Percentiles rank a stretch among this genome's conserved stretches.
phyloP scores from a whole-genome alignment of 2,113 vertebrate genomes.

The Actenoides lindsayi region DNA sequence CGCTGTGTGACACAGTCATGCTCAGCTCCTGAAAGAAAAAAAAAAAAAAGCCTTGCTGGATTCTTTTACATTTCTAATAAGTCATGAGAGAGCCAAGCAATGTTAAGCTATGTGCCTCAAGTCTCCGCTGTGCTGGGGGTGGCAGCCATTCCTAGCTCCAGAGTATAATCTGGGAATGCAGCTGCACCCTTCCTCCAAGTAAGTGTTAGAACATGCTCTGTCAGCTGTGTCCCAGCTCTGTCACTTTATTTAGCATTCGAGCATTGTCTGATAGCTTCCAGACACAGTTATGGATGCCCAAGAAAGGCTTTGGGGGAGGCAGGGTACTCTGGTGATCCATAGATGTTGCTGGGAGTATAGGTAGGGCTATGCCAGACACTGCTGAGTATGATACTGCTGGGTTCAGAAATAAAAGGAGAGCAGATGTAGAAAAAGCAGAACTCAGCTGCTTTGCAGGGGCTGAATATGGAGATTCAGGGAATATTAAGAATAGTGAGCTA shows the following conservation, averaged over 20 bases:
- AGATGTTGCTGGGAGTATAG: neutral
- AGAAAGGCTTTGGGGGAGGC: neutral
- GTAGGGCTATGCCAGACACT: neutral
- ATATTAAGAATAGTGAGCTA: neutral
- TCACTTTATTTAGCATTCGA: slow-evolving; percentile 46
- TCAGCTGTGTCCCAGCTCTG: slow-evolving; percentile 80
- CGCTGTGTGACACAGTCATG: neutral
- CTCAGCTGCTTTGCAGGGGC: neutral
- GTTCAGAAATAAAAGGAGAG: neutral
- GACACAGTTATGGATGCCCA: neutral
- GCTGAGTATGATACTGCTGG: neutral
- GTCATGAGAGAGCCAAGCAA: neutral
- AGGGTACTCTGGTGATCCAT: neutral
- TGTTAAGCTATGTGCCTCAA: neutral
- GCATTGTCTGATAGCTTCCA: slow-evolving; percentile 7
- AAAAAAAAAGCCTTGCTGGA: neutral
- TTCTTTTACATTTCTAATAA: neutral
- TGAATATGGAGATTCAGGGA: neutral
- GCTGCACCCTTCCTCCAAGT: slow-evolving; percentile 69
- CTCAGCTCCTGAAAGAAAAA: neutral
- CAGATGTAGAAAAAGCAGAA: neutral
- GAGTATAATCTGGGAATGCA: slow-evolving; percentile 70
- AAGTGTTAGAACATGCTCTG: slow-evolving; percentile 69
- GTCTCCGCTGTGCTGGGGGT: neutral
- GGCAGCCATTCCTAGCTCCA: neutral